Conservation (phyloP, 2,113 vertebrate genomes). For the Hypocryptadius cinnamomeus region DNA sequence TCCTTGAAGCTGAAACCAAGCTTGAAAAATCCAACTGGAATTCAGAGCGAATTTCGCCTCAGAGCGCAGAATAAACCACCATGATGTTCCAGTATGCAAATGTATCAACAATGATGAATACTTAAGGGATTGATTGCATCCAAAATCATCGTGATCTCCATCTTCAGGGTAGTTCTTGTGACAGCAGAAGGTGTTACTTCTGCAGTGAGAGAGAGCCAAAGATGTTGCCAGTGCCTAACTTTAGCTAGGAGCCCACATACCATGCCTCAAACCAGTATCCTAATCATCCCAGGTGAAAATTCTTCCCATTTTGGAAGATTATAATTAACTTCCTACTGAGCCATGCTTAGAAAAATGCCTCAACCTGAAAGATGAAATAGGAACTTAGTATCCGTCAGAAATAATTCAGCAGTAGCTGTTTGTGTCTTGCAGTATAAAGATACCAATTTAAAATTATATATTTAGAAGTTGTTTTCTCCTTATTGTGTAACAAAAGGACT, state of each 20-base stretch:
- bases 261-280: conserved; percentile 4
- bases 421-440: background rate
- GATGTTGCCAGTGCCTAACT: conserved; percentile 33
- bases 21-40: background rate
- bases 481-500: conserved; percentile 23
- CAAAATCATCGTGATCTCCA: background rate
- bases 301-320: conserved; percentile 12
- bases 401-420: conserved; percentile 15
- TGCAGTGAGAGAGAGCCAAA: background rate
- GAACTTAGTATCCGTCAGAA: conserved; percentile 9
- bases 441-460: background rate
- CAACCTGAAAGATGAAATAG: conserved; percentile 20
- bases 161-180: conserved; percentile 3
- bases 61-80: background rate
- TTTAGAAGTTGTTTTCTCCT: conserved; percentile 33
- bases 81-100: background rate
- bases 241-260: conserved; percentile 1
- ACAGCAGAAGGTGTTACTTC: conserved; percentile 36
- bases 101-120: background rate
- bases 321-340: conserved; percentile 29
- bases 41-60: background rate
- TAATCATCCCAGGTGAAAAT: conserved; percentile 44
- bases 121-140: background rate
- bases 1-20: background rate
- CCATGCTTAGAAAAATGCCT: conserved; percentile 29